Conservation (phyloP, 2,797 vertebrate genomes). For the Myotis vivesi region DNA sequence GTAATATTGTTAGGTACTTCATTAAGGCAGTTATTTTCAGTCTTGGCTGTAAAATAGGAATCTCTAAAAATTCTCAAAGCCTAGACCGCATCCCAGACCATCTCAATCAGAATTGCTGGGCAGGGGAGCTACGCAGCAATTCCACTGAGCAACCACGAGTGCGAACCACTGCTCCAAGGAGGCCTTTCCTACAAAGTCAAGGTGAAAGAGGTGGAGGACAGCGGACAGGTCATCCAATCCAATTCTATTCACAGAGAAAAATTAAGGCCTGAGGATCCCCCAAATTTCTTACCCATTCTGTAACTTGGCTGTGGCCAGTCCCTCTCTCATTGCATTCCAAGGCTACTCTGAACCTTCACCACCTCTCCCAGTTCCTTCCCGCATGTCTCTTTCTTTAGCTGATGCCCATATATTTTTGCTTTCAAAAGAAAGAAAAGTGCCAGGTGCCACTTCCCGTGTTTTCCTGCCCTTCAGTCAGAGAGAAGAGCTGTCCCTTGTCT, state of each 20-base stretch:
- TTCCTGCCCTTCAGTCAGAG: not conserved
- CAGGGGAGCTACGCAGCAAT: not conserved
- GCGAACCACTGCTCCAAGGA: not conserved
- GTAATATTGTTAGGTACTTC: not conserved
- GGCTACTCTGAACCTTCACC: not conserved
- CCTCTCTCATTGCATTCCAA: not conserved
- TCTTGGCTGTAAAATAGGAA: not conserved
- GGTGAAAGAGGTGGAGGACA: not conserved
- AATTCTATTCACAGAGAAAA: not conserved
- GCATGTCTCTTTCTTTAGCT: not conserved
- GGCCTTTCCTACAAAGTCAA: not conserved
- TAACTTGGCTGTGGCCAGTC: too few species aligned
- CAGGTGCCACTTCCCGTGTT: not conserved
- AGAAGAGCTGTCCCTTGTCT: not conserved
- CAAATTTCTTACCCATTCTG: too few species aligned
- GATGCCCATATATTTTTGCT: not conserved
- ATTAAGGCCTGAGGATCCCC: rapidly evolving
- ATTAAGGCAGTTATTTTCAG: not conserved
- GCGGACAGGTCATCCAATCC: too few species aligned
- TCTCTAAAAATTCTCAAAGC: not conserved
- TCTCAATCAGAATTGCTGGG: not conserved
- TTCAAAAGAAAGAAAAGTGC: not conserved
- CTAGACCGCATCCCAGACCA: not conserved
- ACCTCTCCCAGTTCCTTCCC: not conserved
- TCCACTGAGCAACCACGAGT: not conserved